phyloP scores from a whole-genome alignment of 2,888 invertebrate genomes.

The Leucoma salicis region DNA sequence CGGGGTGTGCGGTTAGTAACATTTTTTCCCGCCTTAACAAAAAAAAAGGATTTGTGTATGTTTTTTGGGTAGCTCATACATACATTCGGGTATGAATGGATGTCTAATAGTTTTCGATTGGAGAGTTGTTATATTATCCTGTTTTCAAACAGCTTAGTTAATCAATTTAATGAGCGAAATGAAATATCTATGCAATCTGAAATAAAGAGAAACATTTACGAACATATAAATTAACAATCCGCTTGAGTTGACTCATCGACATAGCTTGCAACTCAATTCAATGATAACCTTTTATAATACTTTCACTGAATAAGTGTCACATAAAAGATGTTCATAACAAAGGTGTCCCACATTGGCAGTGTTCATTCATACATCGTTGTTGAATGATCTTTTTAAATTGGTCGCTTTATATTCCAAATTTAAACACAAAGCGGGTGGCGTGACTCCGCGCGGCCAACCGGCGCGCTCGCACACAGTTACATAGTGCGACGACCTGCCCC shows the following conservation, averaged over 20 bases:
- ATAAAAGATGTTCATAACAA: slow-evolving; percentile 15
- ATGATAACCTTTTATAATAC: slow-evolving; percentile 6
- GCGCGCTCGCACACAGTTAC: slow-evolving; percentile 41
- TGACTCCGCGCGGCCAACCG: slow-evolving; percentile 63
- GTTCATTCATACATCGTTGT: slow-evolving; percentile 34
- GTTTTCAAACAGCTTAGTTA: too few relatives aligned
- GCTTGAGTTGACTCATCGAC: slow-evolving; percentile 4
- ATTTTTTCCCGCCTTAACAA: too few relatives aligned
- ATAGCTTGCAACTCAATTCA: slow-evolving; percentile 3
- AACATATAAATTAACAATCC: background rate
- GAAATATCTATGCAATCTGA: too few relatives aligned
- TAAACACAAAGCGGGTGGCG: slow-evolving; percentile 70
- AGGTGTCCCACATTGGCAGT: slow-evolving; percentile 30
- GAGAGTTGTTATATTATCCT: too few relatives aligned
- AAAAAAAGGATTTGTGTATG: too few relatives aligned
- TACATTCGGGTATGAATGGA: too few relatives aligned
- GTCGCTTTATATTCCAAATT: slow-evolving; percentile 66
- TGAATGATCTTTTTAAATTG: slow-evolving; percentile 33
- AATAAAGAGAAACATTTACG: too few relatives aligned
- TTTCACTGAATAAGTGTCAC: slow-evolving; percentile 9
- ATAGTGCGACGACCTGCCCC: slow-evolving; percentile 62
- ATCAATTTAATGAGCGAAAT: too few relatives aligned
- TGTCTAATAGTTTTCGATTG: too few relatives aligned
- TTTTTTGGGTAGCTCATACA: too few relatives aligned
- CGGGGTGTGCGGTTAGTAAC: too few relatives aligned